Percentiles rank a stretch among this genome's conserved stretches.
Conservation (phyloP, 1,140 invertebrate species). For the Drosophila saltans region DNA sequence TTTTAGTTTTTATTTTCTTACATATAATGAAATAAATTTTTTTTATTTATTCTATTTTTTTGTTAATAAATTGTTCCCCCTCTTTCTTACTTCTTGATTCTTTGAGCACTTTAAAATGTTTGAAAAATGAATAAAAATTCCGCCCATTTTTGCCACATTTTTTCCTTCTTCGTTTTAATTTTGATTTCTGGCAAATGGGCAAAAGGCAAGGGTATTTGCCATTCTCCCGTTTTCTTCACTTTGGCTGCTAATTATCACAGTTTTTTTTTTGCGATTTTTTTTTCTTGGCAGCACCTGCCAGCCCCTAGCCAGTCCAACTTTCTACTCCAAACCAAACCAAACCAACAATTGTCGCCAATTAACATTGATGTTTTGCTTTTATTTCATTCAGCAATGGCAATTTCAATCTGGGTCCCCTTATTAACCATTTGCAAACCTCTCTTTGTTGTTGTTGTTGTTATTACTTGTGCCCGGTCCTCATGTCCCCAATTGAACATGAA, state of each 20-base stretch:
- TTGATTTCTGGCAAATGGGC: slow-evolving; percentile 33
- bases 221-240: slow-evolving; percentile 34
- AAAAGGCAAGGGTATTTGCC: slow-evolving; percentile 39
- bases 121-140: neutral
- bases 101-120: neutral
- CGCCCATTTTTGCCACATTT: slow-evolving; percentile 8
- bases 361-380: slow-evolving; percentile 40
- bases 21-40: too few species aligned
- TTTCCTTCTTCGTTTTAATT: slow-evolving; percentile 24
- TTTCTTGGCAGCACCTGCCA: slow-evolving; percentile 36
- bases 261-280: neutral
- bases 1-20: too few species aligned
- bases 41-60: too few species aligned
- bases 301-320: slow-evolving; percentile 46
- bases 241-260: slow-evolving; percentile 46
- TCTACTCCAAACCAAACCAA: slow-evolving; percentile 43
- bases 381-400: slow-evolving; percentile 24
- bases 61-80: too few species aligned
- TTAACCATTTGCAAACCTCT: slow-evolving; percentile 12
- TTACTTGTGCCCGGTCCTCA: neutral
- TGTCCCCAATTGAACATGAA: slow-evolving; percentile 25
- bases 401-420: slow-evolving; percentile 17
- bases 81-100: neutral
- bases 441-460: neutral
- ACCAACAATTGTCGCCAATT: slow-evolving; percentile 76